These are phyloP conservation scores for Leptothorax acervorum DNA, from an alignment of 2,888 invertebrate genomes.

Conservation along the genomic window DNA sequence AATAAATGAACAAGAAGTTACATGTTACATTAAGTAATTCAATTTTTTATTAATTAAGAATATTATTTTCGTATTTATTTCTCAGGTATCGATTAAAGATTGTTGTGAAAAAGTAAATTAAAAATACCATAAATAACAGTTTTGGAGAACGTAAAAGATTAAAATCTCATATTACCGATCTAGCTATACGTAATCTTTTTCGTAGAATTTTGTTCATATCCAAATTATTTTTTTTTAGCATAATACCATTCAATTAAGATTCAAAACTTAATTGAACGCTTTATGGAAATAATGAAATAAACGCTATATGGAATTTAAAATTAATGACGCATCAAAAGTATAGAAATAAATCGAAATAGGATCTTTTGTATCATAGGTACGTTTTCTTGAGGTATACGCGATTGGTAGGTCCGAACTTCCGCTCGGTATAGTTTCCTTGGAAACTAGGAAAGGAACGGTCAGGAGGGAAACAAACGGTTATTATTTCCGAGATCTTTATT, in stretches of 20 bases:
- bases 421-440: slow-evolving; percentile 25
- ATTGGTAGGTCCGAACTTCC: slow-evolving; percentile 30
- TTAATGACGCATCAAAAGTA: not conserved
- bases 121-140: not conserved
- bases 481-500: slow-evolving; percentile 49
- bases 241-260: not conserved
- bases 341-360: not conserved
- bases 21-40: not conserved
- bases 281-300: not conserved
- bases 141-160: not conserved
- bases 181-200: not conserved
- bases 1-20: not conserved
- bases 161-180: not conserved
- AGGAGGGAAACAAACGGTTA: slow-evolving; percentile 10
- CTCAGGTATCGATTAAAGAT: not conserved
- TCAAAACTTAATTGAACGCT: not conserved
- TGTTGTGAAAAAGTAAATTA: not conserved
- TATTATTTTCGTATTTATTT: not conserved
- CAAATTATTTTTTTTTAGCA: not conserved
- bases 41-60: slow-evolving; percentile 7
- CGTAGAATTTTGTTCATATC: not conserved
- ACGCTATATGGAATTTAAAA: not conserved
- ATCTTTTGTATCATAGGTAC: not conserved
- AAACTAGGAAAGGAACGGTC: slow-evolving; percentile 16
- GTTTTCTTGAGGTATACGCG: not conserved